A percentile compares a stretch with the other conserved stretches of the same genome.
phyloP scores from a whole-genome alignment of 2,888 invertebrate genomes.

The Thymelicus acteon region DNA sequence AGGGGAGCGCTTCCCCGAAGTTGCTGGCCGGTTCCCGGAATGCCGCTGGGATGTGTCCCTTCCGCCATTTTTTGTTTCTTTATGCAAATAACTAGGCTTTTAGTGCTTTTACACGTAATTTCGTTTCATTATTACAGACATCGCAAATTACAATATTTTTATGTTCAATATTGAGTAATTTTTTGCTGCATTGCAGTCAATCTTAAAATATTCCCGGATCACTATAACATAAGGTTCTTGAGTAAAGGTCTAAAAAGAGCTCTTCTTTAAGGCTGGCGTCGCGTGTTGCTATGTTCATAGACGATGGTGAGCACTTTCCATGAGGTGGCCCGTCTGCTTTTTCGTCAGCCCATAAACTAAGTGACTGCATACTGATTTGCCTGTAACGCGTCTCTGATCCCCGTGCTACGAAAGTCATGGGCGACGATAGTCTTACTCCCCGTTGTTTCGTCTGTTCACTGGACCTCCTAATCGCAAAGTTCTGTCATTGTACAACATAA shows the following conservation, averaged over 20 bases:
- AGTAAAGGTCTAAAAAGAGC: too few species aligned
- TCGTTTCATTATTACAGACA: not conserved
- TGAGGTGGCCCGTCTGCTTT: too few species aligned
- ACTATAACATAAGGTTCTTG: too few species aligned
- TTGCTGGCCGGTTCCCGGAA: constrained; percentile 15
- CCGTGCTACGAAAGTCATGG: too few species aligned
- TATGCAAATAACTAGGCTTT: constrained; percentile 18
- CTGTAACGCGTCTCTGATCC: too few species aligned
- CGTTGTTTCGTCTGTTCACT: not conserved
- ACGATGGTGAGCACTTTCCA: too few species aligned
- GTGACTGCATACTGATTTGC: too few species aligned
- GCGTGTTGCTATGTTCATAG: too few species aligned
- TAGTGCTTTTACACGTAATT: constrained; percentile 2
- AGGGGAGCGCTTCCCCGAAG: constrained; percentile 24
- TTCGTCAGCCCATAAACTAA: too few species aligned
- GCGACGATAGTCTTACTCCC: too few species aligned
- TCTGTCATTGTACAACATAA: not conserved
- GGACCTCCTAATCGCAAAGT: not conserved
- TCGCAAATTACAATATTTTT: not conserved
- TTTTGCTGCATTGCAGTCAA: not conserved
- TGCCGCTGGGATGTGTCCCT: constrained; percentile 23
- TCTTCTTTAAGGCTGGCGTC: too few species aligned
- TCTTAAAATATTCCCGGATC: too few species aligned
- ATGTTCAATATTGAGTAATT: not conserved
- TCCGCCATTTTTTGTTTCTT: constrained; percentile 17